phyloP scores from a whole-genome alignment of 2,888 invertebrate species.

The Plagodis pulveraria region DNA sequence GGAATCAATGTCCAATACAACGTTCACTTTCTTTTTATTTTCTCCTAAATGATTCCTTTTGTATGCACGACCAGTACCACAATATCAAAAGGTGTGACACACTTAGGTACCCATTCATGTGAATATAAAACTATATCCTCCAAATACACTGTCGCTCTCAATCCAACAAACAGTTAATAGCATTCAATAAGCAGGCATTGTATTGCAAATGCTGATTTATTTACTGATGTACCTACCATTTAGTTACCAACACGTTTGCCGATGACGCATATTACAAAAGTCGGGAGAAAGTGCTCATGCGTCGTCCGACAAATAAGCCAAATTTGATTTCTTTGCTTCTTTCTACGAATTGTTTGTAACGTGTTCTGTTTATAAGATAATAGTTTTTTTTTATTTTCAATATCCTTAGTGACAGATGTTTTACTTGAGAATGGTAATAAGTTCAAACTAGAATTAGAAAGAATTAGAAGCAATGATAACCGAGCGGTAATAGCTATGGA shows the following conservation, averaged over 20 bases:
- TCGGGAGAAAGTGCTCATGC: constrained; percentile 59
- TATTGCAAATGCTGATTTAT: constrained; percentile 25
- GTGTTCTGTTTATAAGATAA: too few relatives aligned
- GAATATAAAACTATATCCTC: constrained; percentile 4
- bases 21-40: constrained; percentile 67
- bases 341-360: too few relatives aligned
- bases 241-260: constrained; percentile 34
- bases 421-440: too few relatives aligned
- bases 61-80: constrained; percentile 60
- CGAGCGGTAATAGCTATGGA: too few relatives aligned
- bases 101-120: neutral
- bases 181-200: constrained; percentile 33
- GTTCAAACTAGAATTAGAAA: too few relatives aligned
- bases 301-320: constrained; percentile 43
- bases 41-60: constrained; percentile 53
- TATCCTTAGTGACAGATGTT: too few relatives aligned
- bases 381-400: too few relatives aligned
- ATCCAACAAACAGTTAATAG: constrained; percentile 6
- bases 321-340: neutral
- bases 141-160: constrained; percentile 43
- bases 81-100: constrained; percentile 45
- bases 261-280: constrained; percentile 45
- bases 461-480: too few relatives aligned
- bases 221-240: constrained; percentile 15
- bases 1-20: constrained; percentile 33